Evolutionary conservation across 2,888 invertebrate species (phyloP).

Genomic region (Epistrophe eligans): DNA sequence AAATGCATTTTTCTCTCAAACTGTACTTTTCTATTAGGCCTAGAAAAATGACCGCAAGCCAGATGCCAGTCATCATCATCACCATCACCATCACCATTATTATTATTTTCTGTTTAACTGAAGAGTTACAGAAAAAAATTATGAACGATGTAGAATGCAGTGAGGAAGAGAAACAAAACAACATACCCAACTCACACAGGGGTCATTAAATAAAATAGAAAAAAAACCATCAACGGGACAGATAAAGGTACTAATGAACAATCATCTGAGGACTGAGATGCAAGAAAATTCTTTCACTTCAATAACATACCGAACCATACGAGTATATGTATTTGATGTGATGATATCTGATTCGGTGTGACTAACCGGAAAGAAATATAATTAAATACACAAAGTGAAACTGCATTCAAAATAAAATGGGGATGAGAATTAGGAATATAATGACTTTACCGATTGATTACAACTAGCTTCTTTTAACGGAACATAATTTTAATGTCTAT

Average conservation of each 20-base stretch:
- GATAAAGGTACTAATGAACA: background rate
- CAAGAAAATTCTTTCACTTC: background rate
- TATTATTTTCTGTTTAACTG: background rate
- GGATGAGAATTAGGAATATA: background rate
- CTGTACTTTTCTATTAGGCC: background rate
- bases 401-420: background rate
- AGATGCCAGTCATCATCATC: conserved; percentile 6
- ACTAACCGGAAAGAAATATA: background rate
- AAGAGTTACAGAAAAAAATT: background rate
- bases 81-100: background rate
- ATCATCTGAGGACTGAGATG: background rate
- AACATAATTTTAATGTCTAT: too few relatives aligned
- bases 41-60: background rate
- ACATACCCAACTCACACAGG: background rate
- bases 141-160: background rate
- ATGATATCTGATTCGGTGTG: background rate
- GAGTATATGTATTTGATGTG: background rate
- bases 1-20: background rate
- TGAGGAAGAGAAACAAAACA: background rate
- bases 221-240: background rate
- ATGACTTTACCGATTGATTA: background rate
- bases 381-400: background rate
- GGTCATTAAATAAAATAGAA: conserved; percentile 5
- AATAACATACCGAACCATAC: background rate
- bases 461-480: background rate